Base-by-base conservation (phyloP, 2,888 invertebrate species). In the Hipparchia sbordonii region DNA sequence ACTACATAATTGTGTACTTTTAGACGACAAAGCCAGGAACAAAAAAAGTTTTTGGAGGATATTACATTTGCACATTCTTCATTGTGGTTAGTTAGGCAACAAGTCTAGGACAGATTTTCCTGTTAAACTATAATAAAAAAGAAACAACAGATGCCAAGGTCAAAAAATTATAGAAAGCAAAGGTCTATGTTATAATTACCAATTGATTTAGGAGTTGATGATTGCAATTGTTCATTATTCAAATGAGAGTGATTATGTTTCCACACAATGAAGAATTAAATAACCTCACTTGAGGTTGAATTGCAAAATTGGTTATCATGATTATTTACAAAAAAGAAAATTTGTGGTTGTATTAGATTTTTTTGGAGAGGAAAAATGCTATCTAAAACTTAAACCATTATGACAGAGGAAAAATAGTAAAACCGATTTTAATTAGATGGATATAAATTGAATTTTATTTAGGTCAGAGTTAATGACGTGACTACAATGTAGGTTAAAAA, bases 231-330 rank as follows among this genome's bases (percentile, higher is more conserved):
- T 67, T 56, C 45, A 60, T 67, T 62, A 68, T 57, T 72, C 13
- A 57, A 57, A 59, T 66, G 0, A 13, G 56, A 56, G 52, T 57
- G 54, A 70, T 72, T 66, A 70, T 70, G 70, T 73, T 67, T 66
- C 33, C 73, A 70, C 65, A 73, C 73, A 67, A 73, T 61, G 61
- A 33, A 23, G 33, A 10, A 52, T 65, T 13, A 23, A 51, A 63
- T 51, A 45, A 63, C 62, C 45, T 61, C 12, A n/a, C 12, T 7
- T 45, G 60, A 61, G 45, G 60, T 61, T 61, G n/a, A 61, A 61
- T 61, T 61, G 60, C 6, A 60, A 60, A 60, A 61, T 39, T 45
- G 59, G 6, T 2, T 33, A n/a, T 61, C 45, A 45, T 45, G 45
- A 12, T 4, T 0, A 1, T 6, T 45, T 57, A 57, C 13, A 57